phyloP scores from a whole-genome alignment of 2,113 vertebrate genomes.

The Xiphophorus couchianus region DNA sequence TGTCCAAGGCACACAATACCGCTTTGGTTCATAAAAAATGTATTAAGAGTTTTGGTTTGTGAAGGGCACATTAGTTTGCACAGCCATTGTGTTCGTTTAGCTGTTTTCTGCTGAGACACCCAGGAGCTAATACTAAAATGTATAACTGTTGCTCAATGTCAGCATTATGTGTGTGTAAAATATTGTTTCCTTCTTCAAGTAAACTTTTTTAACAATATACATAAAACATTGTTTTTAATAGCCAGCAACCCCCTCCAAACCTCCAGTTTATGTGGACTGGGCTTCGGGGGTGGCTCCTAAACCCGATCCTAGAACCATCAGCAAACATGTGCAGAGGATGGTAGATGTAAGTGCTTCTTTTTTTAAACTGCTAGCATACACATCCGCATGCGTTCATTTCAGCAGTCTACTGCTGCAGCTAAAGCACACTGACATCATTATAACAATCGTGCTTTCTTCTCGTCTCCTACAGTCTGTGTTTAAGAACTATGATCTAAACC shows the following conservation, averaged over 20 bases:
- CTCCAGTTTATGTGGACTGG: conserved; percentile 93
- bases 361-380: conserved; percentile 22
- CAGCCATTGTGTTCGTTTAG: not conserved
- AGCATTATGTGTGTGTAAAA: not conserved
- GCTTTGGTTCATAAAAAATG: too few species aligned
- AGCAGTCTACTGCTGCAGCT: conserved; percentile 19
- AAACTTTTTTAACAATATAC: not conserved
- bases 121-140: not conserved
- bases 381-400: conserved; percentile 20
- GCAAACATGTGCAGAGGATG: conserved; percentile 96
- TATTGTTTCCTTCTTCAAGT: not conserved
- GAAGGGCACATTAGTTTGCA: too few species aligned
- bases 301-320: conserved; percentile 94
- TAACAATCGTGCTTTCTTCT: conserved; percentile 33
- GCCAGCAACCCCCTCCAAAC: conserved; percentile 92
- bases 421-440: conserved; percentile 26
- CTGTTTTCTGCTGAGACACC: not conserved
- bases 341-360: conserved; percentile 88
- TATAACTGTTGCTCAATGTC: not conserved
- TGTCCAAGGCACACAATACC: too few species aligned
- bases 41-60: too few species aligned
- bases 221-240: conserved; percentile 56
- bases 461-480: conserved; percentile 88
- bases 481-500: conserved; percentile 95
- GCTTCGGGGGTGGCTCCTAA: conserved; percentile 92